phyloP scores from a whole-genome alignment of 2,113 vertebrate genomes.

The Xerus inauris region DNA sequence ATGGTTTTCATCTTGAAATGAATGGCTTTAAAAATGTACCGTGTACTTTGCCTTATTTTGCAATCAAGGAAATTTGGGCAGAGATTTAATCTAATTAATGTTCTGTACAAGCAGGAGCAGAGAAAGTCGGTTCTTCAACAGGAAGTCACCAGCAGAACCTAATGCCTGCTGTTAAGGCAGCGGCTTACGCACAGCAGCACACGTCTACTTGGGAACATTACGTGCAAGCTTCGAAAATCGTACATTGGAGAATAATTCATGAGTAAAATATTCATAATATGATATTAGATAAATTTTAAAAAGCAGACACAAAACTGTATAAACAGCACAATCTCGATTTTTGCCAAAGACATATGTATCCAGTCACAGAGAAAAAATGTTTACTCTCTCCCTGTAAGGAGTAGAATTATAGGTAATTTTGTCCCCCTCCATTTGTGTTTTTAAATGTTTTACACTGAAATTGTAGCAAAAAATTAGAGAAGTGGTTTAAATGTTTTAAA shows the following conservation, averaged over 20 bases:
- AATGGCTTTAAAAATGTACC: not conserved
- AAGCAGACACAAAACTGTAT: not conserved
- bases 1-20: not conserved
- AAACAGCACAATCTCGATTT: not conserved
- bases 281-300: not conserved
- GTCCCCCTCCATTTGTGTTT: not conserved
- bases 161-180: not conserved
- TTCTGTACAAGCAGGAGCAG: not conserved
- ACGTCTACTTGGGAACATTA: not conserved
- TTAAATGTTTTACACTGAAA: conserved; percentile 11
- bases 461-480: not conserved
- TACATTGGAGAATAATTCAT: not conserved
- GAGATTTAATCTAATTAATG: conserved; percentile 48
- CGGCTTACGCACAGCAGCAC: not conserved
- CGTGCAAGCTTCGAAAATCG: not conserved
- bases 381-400: not conserved
- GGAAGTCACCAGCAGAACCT: not conserved
- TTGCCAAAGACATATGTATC: not conserved
- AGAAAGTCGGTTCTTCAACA: not conserved
- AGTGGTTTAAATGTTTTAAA: not conserved
- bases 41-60: not conserved
- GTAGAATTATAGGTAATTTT: not conserved
- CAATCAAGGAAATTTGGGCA: not conserved
- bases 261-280: not conserved
- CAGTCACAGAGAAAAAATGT: not conserved